These are phyloP conservation scores for Phenganax marumi DNA, from an alignment of 92 coral and sea anemone species.

Conservation along the genomic window DNA sequence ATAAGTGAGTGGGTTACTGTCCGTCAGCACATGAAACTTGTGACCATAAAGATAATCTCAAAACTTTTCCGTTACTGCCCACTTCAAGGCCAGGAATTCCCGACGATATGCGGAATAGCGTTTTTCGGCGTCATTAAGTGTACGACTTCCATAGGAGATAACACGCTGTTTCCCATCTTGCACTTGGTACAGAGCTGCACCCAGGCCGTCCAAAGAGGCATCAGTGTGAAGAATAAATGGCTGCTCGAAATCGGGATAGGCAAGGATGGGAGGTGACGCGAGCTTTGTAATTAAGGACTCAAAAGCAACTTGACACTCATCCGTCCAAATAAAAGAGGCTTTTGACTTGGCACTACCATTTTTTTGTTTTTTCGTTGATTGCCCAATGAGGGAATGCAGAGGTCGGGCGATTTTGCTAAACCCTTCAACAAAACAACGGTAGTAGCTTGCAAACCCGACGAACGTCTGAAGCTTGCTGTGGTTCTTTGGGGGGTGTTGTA, in stretches of 20 bases:
- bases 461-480: slow-evolving; percentile 21
- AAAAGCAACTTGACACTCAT: no score
- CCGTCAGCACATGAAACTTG: slow-evolving; percentile 50
- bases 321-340: no score
- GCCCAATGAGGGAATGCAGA: no score
- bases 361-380: no score
- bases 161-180: neutral
- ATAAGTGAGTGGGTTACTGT: slow-evolving; percentile 56
- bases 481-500: slow-evolving; percentile 28
- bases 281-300: no score
- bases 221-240: slow-evolving; percentile 12
- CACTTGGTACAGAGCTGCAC: neutral
- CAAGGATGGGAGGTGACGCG: neutral
- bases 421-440: slow-evolving; percentile 37
- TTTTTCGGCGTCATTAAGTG: neutral
- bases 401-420: slow-evolving; percentile 35
- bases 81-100: slow-evolving; percentile 44
- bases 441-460: slow-evolving; percentile 49
- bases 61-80: slow-evolving; percentile 60
- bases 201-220: slow-evolving; percentile 5
- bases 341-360: no score
- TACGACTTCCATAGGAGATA: neutral
- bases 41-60: slow-evolving; percentile 49
- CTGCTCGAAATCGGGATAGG: neutral
- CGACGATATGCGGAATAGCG: neutral